phyloP scores from a whole-genome alignment of 2,113 vertebrate species.

The Nothocercus nigrocapillus region DNA sequence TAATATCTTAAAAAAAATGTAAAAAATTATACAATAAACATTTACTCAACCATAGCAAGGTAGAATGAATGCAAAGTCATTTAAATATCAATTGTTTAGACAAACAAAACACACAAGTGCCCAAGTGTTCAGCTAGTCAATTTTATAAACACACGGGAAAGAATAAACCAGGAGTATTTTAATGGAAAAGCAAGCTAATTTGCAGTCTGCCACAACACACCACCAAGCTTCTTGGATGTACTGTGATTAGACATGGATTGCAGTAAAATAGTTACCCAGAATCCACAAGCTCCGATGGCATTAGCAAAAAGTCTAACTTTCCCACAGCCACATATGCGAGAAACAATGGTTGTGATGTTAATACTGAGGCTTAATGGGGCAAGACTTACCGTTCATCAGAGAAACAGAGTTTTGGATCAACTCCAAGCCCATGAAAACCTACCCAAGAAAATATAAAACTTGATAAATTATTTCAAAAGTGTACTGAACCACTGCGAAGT shows the following conservation, averaged over 20 bases:
- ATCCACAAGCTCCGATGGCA: constrained; percentile 11
- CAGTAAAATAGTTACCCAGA: constrained; percentile 49
- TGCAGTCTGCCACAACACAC: constrained; percentile 50
- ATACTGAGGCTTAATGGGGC: constrained; percentile 11
- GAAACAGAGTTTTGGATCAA: constrained; percentile 19
- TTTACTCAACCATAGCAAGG: constrained; percentile 21
- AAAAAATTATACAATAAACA: background rate
- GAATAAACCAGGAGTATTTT: constrained; percentile 47
- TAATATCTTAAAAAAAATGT: no score
- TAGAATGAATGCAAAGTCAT: constrained; percentile 46
- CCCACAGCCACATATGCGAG: constrained; percentile 23
- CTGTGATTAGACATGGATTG: constrained; percentile 59
- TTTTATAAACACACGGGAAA: constrained; percentile 41
- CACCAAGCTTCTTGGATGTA: constrained; percentile 12
- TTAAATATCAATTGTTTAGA: constrained; percentile 64
- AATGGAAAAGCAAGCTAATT: constrained; percentile 55
- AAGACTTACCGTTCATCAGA: constrained; percentile 14
- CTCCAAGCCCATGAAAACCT: constrained; percentile 15
- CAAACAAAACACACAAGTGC: constrained; percentile 44
- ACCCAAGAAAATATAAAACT: background rate
- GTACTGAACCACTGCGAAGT: background rate
- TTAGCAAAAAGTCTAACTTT: constrained; percentile 40
- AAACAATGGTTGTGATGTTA: background rate
- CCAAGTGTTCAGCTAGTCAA: constrained; percentile 37
- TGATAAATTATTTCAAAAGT: background rate